Base-by-base conservation (phyloP, 2,888 invertebrate species). In the Odontomyia ornata region DNA sequence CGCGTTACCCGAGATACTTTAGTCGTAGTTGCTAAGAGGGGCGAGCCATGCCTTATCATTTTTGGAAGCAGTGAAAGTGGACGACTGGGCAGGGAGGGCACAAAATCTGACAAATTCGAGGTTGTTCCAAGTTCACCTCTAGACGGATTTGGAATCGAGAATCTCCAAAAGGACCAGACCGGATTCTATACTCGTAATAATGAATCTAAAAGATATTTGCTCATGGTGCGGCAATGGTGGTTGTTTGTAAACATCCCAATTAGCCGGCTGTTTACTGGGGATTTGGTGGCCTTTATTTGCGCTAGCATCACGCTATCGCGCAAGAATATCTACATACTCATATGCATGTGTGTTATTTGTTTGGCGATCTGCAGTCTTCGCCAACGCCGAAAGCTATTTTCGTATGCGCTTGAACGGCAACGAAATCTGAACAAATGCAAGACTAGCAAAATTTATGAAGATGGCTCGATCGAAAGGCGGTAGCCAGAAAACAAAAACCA, bases 1-100 rank as follows among this genome's bases (percentile, higher is more conserved):
- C 52, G 52, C 52, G 18, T 52, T 60, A n/a, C n/a, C 9, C 21
- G 57, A 18, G 25, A 52, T 9, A 13, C 4, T 18, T n/a, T n/a
- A n/a, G 56, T n/a, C 11, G 18, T 13, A 60, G 57, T 60, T 60
- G 57, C 57, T 25, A 60, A 23, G 57, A 60, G 57, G 2, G 57
- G 25, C 7, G 23, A 60, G 9, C 7, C 4, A 60, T n/a, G 57
- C 57, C 57, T 25, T 60, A 60, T 60, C 57, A n/a, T 18, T 5
- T 60, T 60, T 25, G 57, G 25, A 18, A 60, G 21, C 57, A 60
- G 57, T 60, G 57, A 60, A 60, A 60, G 23, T 60, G 2, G 57
- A 9, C 56, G 13, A n/a, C 3, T 13, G 52, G 52, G 15, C 52
- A 60, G 57, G 5, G 23, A 60, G 23, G 57, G 11, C 9, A 25